Conservation (phyloP, 2,888 invertebrate genomes). For the Drosophila picticornis region DNA sequence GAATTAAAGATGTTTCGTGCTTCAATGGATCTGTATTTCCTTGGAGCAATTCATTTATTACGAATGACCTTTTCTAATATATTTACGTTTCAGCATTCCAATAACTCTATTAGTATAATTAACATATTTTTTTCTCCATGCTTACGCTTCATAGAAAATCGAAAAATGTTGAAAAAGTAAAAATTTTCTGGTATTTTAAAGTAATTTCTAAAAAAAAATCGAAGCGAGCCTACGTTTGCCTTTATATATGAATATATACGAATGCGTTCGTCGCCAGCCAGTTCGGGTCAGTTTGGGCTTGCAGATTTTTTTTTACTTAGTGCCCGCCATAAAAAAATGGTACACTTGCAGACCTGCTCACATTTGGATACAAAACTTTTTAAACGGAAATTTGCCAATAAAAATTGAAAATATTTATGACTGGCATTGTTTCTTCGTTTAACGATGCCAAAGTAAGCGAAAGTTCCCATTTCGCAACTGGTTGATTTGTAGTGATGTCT, state of each 20-base stretch:
- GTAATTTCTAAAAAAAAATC: neutral
- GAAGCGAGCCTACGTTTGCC: too few relatives aligned
- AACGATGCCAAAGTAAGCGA: constrained; percentile 10
- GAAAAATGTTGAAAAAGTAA: neutral
- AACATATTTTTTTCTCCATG: neutral
- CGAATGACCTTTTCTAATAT: neutral
- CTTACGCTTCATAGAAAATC: neutral
- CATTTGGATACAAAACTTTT: too few relatives aligned
- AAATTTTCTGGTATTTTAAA: neutral
- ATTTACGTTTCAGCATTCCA: neutral
- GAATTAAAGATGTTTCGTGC: neutral
- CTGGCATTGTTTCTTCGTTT: constrained; percentile 15
- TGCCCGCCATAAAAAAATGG: too few relatives aligned
- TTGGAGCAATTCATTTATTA: neutral
- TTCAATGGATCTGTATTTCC: neutral
- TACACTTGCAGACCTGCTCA: too few relatives aligned
- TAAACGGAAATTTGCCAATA: too few relatives aligned
- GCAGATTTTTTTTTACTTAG: too few relatives aligned
- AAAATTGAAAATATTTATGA: constrained; percentile 18
- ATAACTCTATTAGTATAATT: neutral
- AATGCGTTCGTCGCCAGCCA: too few relatives aligned
- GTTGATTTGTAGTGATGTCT: neutral
- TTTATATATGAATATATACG: too few relatives aligned
- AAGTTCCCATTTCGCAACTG: constrained; percentile 6
- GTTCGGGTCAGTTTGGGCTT: too few relatives aligned